Percentiles rank a stretch among this genome's conserved stretches.
phyloP scores from a whole-genome alignment of 2,797 vertebrate species.

The Otus scops region DNA sequence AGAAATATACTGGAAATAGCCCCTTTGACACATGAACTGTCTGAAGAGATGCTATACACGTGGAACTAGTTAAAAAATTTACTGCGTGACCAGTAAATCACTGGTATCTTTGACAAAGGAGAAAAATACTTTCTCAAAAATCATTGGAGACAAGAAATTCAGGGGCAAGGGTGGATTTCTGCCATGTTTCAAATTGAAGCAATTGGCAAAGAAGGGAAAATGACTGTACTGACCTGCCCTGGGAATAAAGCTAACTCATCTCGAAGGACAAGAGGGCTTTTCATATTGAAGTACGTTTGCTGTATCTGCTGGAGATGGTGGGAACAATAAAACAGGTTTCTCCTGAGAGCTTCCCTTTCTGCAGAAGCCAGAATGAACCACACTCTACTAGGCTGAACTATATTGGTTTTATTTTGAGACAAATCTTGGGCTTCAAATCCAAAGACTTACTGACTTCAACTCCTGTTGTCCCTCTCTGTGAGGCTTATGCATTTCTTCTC shows the following conservation, averaged over 20 bases:
- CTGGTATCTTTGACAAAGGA: not conserved
- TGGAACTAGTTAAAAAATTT: conserved; percentile 25
- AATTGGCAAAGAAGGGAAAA: conserved; percentile 16
- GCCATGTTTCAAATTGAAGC: conserved; percentile 30
- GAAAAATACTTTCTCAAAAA: conserved; percentile 36
- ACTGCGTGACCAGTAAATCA: conserved; percentile 26
- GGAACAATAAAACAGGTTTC: not conserved
- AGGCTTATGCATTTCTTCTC: not conserved
- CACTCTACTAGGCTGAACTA: not conserved
- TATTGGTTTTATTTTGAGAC: not conserved
- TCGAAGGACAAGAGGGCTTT: conserved; percentile 1
- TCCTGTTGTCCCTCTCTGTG: not conserved
- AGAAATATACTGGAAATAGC: conserved; percentile 5
- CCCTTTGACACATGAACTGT: conserved; percentile 14
- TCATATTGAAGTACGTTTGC: not conserved
- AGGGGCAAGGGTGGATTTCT: conserved; percentile 12
- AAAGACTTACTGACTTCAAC: not conserved
- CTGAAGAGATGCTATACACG: not conserved
- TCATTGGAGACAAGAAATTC: conserved; percentile 12
- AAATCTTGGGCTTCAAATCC: not conserved
- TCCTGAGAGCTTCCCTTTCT: not conserved
- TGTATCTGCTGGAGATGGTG: not conserved
- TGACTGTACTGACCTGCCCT: not conserved
- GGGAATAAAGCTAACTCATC: conserved; percentile 33
- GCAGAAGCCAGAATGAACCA: not conserved